Conservation (phyloP, 2,797 vertebrate species). For the Poecilia velifera region DNA sequence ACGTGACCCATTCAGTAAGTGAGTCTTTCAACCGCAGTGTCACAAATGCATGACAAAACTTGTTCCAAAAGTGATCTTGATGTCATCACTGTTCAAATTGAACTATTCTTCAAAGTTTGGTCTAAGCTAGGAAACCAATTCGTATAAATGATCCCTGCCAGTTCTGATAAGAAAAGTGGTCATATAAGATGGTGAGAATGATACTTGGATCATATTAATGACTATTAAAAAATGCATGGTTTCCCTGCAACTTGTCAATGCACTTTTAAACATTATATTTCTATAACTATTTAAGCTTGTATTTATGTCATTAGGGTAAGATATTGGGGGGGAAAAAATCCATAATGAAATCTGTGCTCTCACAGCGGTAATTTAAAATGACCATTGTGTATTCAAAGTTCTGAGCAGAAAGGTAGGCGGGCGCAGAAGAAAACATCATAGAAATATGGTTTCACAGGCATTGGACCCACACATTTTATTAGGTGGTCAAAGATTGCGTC, state of each 20-base stretch:
- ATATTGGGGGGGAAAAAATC: not conserved
- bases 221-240: not conserved
- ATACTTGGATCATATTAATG: not conserved
- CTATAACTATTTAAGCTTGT: not conserved
- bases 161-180: not conserved
- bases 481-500: slow-evolving; percentile 29
- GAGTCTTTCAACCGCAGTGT: not conserved
- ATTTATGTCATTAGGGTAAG: not conserved
- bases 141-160: not conserved
- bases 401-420: not conserved
- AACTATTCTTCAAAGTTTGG: not conserved
- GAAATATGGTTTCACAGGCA: slow-evolving; percentile 22
- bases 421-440: slow-evolving; percentile 7
- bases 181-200: not conserved
- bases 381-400: not conserved
- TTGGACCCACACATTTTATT: slow-evolving; percentile 33
- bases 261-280: not conserved
- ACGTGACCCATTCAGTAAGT: not conserved
- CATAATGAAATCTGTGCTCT: not conserved
- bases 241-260: not conserved
- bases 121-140: not conserved
- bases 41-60: not conserved
- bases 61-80: not conserved
- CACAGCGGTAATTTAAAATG: not conserved
- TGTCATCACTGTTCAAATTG: not conserved